phyloP scores from a whole-genome alignment of 2,888 invertebrate species.

The Rhaphigaster nebulosa region DNA sequence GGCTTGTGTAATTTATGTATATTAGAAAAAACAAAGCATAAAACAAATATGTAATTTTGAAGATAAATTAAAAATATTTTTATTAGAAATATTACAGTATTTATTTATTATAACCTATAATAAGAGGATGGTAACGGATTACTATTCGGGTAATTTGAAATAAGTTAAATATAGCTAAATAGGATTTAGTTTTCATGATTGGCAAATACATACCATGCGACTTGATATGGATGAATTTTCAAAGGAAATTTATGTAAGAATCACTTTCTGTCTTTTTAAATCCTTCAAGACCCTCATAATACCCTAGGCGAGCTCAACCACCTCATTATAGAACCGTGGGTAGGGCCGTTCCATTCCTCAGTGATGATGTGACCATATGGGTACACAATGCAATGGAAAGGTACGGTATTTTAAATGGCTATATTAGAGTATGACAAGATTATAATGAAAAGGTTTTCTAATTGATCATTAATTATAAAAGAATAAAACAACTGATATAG shows the following conservation, averaged over 20 bases:
- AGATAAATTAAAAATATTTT: too few species aligned
- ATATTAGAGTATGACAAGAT: not conserved
- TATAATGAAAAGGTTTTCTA: not conserved
- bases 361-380: slow-evolving; percentile 20
- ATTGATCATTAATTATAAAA: not conserved
- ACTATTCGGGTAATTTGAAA: too few species aligned
- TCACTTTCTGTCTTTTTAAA: not conserved
- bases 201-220: not conserved
- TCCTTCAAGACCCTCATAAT: not conserved
- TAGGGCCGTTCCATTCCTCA: slow-evolving; percentile 32
- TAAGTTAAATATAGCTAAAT: too few species aligned
- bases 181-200: too few species aligned
- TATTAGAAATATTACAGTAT: too few species aligned
- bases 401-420: not conserved
- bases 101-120: too few species aligned
- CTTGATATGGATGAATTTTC: not conserved
- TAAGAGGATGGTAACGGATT: too few species aligned
- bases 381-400: slow-evolving; percentile 5
- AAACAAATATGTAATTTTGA: too few species aligned
- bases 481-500: too few species aligned
- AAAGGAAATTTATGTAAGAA: not conserved
- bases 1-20: too few species aligned
- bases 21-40: too few species aligned
- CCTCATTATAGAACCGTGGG: slow-evolving; percentile 18
- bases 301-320: not conserved